Evolutionary conservation across 92 coral and sea anemone genomes (phyloP).

Genomic region (Actinernus sp.): DNA sequence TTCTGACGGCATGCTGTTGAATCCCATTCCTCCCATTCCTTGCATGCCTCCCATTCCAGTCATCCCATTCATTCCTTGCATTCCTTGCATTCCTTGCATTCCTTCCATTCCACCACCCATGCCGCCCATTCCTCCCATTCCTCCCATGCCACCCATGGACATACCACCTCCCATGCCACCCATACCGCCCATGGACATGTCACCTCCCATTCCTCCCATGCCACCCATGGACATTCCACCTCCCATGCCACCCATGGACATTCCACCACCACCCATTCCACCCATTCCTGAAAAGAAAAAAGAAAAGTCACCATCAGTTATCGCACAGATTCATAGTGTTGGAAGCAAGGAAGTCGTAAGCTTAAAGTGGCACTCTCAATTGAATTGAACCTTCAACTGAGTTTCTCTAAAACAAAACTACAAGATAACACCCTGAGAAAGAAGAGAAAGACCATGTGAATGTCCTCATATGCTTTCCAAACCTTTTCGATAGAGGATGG

Average conservation of each 20-base stretch:
- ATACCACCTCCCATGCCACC: slow-evolving; percentile 15
- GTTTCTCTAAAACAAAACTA: too few species aligned
- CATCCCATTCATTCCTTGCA: slow-evolving; percentile 36
- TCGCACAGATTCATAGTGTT: too few species aligned
- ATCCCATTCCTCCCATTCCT: slow-evolving; percentile 68
- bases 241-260: slow-evolving; percentile 1
- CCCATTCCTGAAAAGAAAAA: slow-evolving; percentile 12
- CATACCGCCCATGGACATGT: slow-evolving; percentile 20
- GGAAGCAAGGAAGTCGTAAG: too few species aligned
- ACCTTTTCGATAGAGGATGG: too few species aligned
- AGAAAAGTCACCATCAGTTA: too few species aligned
- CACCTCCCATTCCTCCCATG: neutral
- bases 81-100: slow-evolving; percentile 51
- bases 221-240: slow-evolving; percentile 4
- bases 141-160: slow-evolving; percentile 37
- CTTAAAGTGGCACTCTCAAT: too few species aligned
- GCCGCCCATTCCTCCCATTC: slow-evolving; percentile 23
- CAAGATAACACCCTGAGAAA: too few species aligned
- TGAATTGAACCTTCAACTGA: too few species aligned
- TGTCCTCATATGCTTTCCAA: too few species aligned
- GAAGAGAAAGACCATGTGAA: too few species aligned
- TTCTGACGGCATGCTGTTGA: slow-evolving; percentile 25
- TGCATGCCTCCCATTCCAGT: slow-evolving; percentile 69
- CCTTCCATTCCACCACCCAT: slow-evolving; percentile 76
- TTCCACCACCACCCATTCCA: slow-evolving; percentile 1